These are phyloP conservation scores for Malacoraja senta DNA, from an alignment of 2,797 vertebrate species.

Conservation along the genomic window DNA sequence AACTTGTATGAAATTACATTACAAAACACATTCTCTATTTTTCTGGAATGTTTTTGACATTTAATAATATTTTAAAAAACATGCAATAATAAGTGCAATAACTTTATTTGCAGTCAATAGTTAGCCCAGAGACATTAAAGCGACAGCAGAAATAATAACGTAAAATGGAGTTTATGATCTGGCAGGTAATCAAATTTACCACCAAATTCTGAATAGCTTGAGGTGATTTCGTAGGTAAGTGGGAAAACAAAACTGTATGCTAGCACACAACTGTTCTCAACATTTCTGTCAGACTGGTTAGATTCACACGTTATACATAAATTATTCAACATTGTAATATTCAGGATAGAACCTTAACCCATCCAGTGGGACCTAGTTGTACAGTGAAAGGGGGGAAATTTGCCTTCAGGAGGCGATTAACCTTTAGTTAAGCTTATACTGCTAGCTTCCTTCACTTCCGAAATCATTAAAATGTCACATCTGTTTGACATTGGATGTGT, in stretches of 20 bases:
- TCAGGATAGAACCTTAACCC: background rate
- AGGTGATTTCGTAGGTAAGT: background rate
- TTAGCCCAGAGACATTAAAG: background rate
- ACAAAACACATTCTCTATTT: background rate
- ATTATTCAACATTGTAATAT: background rate
- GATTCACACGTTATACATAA: background rate
- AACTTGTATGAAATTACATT: background rate
- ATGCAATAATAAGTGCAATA: background rate
- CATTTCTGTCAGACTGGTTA: conserved; percentile 4
- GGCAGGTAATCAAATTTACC: background rate
- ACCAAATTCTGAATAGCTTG: background rate
- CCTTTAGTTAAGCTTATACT: background rate
- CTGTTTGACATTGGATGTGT: conserved; percentile 23
- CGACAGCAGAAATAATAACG: background rate
- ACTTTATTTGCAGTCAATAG: background rate
- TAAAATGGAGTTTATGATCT: conserved; percentile 22
- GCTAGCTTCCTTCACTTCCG: conserved; percentile 5
- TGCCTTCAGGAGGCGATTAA: conserved; percentile 8
- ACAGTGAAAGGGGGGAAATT: background rate
- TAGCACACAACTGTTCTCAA: background rate
- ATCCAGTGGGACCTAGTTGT: background rate
- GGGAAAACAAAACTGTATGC: background rate
- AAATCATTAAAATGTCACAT: conserved; percentile 35
- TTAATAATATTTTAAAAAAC: conserved; percentile 18
- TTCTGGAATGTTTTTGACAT: background rate